Evolutionary conservation across 2,113 vertebrate species (phyloP).

Genomic region (Desmodus rotundus): DNA sequence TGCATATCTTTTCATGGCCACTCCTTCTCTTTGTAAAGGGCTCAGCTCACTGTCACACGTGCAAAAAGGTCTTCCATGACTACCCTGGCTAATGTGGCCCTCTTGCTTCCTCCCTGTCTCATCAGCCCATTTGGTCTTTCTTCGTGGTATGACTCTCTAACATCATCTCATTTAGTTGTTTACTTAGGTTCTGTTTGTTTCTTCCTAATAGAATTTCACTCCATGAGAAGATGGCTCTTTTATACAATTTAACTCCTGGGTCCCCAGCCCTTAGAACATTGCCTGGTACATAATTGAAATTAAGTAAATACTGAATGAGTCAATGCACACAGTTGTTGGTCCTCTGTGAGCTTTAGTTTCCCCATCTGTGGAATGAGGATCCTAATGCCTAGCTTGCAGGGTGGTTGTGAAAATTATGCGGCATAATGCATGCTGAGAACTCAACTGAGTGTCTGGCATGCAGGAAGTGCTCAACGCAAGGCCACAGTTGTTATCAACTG

Average conservation of each 20-base stretch:
- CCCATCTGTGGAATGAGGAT: not conserved
- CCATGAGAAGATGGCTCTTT: not conserved
- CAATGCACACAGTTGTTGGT: not conserved
- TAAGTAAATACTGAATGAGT: not conserved
- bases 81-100: not conserved
- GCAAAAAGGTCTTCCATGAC: not conserved
- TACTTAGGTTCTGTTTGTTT: not conserved
- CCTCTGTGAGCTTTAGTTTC: not conserved
- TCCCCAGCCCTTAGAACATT: not conserved
- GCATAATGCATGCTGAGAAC: not conserved
- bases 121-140: not conserved
- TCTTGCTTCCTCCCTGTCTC: not conserved
- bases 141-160: not conserved
- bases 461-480: not conserved
- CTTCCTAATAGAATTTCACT: not conserved
- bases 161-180: not conserved
- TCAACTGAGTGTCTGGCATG: not conserved
- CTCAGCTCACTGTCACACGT: not conserved
- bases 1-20: not conserved
- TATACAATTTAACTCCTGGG: not conserved
- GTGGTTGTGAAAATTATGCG: not conserved
- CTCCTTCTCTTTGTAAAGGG: not conserved
- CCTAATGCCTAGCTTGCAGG: not conserved
- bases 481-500: not conserved
- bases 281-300: not conserved